Base-by-base conservation (phyloP, 2,113 vertebrate species). In the Leptobrachium ailaonicum region DNA sequence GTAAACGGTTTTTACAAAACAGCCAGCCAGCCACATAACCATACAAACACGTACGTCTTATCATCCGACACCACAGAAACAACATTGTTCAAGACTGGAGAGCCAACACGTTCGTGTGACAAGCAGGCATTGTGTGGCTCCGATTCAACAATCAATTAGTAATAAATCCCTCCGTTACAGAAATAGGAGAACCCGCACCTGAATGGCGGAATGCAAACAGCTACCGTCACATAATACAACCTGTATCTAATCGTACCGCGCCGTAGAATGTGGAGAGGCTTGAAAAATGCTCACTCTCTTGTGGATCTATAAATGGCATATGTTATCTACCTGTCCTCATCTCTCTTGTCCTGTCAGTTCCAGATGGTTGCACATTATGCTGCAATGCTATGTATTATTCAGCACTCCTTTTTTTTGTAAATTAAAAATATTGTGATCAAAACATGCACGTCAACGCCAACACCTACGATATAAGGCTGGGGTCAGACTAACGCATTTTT, bases 91-190 rank as follows among this genome's bases (percentile, higher is more conserved):
- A 42, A 45, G 50, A 20, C 41, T 40, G 71, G 74, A 72, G 40
- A 41, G 7, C 70, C 20, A 56, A 80, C 64, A 68, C 45, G 78
- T 2, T 14, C 78, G 44, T 68, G 66, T 58, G 41, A 74, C 10
- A 3, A 64, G 11, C 42, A 69, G 45, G 71, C 3, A 68, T 80
- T 67, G 71, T 80, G 58, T 60, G 63, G 53, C 11, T 54, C 67
- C 14, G 44, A 80, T 47, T 45, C 47, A 10, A 72, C 69, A 72
- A 74, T 74, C 64, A 42, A 47, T 14, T 8, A 45, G 78, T 74
- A 80, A 74, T 80, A 63, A 50, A 80, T 80, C 78, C 71, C 71
- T 32, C 6, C 20, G 64, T 64, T n/a, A 74, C 78, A 60, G 78
- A 80, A 80, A 80, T 66, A 50, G 9, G 71, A 80, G 78, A 80